phyloP scores from a whole-genome alignment of 2,888 invertebrate genomes.

The Clanis bilineata region DNA sequence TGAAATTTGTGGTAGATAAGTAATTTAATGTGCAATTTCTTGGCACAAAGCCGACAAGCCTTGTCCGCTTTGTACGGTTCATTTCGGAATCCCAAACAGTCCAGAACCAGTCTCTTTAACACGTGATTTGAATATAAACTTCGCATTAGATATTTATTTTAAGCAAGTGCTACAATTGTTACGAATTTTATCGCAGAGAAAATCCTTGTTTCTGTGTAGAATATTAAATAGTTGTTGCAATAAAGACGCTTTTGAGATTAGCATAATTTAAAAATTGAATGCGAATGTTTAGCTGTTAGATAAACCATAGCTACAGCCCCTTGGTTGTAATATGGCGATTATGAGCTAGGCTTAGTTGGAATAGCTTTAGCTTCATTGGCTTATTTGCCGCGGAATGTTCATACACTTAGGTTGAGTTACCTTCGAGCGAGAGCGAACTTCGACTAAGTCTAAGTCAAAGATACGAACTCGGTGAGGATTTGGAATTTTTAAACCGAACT shows the following conservation, averaged over 20 bases:
- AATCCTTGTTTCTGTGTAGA: constrained; percentile 1
- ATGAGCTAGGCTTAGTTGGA: not conserved
- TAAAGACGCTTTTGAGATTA: not conserved
- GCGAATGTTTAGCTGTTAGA: not conserved
- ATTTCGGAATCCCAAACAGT: not conserved
- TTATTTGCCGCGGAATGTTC: too few species aligned
- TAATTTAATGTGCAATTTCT: not conserved
- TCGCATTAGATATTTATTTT: not conserved
- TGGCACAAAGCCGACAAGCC: not conserved
- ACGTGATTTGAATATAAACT: not conserved
- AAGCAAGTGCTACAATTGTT: constrained; percentile 1
- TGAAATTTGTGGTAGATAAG: not conserved
- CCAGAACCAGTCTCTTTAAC: not conserved
- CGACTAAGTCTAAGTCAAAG: too few species aligned
- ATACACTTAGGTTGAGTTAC: too few species aligned
- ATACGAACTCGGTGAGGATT: too few species aligned
- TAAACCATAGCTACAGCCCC: too few species aligned
- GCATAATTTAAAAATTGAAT: not conserved
- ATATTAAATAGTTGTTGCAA: not conserved
- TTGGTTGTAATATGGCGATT: not conserved
- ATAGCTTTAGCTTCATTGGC: too few species aligned
- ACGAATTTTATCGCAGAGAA: not conserved
- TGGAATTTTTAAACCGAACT: too few species aligned
- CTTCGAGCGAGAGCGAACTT: too few species aligned
- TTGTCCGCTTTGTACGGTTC: not conserved